Evolutionary conservation across 1,140 invertebrate species (phyloP), one percentile per base, ranked within the genome.

Genomic region (Stegodyphus dumicola): DNA sequence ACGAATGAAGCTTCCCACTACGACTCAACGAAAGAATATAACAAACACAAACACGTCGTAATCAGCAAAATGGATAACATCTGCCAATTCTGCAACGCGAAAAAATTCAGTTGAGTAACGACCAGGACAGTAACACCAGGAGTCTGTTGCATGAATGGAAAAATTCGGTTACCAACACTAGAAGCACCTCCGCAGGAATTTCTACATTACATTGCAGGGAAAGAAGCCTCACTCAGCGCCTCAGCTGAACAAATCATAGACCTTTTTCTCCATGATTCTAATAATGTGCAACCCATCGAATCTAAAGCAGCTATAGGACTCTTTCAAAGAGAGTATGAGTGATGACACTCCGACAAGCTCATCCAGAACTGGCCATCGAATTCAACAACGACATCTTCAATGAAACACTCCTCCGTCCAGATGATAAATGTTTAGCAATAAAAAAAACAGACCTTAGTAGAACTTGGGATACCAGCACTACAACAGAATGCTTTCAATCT

Each of bases 251-350:
- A 67, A 67, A 18, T 67, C 66, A 67, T 6, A 67, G 15, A 67
- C n/a, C n/a, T 67, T 67, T 4, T 67, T 67, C 18, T 0, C 66
- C 66, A n/a, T 67, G 18, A 67, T 67, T 67, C 66, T 67, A 67
- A 67, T 0, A 17, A 17, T 17, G 2, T 67, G 66, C 18, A 67
- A 67, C n/a, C 66, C 66, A n/a, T 67, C 66, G 7, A 11, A 67
- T 60, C 56, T 15, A 5, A 60, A 60, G 5, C 56, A 60, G 56
- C 56, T 60, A 60, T 60, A 5, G 5, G 56, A 60, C 9, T 60
- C 56, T 5, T 60, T 60, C 56, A 60, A 60, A 60, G 56, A 60
- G 56, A 60, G 56, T 60, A 60, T 60, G 56, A 60, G 15, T 60
- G 56, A 60, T 60, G 5, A 60, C 15, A 60, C 15, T 60, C 15